Conservation (phyloP, 2,113 vertebrate species). For the Cyphomyrus plagiostoma region DNA sequence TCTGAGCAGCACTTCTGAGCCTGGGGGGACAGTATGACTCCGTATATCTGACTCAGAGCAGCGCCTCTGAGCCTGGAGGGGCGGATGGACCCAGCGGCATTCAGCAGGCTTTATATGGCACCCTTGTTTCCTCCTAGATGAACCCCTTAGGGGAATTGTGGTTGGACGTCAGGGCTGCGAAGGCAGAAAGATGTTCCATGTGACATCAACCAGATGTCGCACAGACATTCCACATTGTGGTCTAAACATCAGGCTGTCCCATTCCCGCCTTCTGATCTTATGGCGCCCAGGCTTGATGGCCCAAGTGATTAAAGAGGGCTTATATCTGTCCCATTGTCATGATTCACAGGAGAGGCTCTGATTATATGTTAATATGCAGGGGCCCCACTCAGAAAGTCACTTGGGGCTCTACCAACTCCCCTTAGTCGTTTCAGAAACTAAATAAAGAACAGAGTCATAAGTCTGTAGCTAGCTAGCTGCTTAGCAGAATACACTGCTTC, state of each 20-base stretch:
- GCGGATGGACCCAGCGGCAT: background rate
- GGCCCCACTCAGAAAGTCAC: background rate
- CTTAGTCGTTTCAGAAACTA: background rate
- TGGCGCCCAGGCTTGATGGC: background rate
- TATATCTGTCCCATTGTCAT: background rate
- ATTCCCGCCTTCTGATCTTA: background rate
- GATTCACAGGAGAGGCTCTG: background rate
- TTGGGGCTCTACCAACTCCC: background rate
- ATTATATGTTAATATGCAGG: background rate
- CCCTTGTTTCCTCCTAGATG: too few species aligned
- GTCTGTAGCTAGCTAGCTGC: background rate
- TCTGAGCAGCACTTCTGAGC: too few species aligned
- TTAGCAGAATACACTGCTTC: background rate
- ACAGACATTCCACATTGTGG: background rate
- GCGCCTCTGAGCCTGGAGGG: background rate
- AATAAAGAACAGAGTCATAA: background rate
- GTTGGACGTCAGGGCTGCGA: background rate
- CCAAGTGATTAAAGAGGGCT: background rate
- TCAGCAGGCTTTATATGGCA: background rate
- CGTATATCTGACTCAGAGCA: background rate
- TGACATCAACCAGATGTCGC: slow-evolving; percentile 9
- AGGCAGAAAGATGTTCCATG: background rate
- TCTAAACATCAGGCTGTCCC: background rate
- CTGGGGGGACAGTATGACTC: too few species aligned
- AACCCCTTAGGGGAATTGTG: background rate